phyloP scores from a whole-genome alignment of 1,140 invertebrate species.

The Zaprionus ghesquierei region DNA sequence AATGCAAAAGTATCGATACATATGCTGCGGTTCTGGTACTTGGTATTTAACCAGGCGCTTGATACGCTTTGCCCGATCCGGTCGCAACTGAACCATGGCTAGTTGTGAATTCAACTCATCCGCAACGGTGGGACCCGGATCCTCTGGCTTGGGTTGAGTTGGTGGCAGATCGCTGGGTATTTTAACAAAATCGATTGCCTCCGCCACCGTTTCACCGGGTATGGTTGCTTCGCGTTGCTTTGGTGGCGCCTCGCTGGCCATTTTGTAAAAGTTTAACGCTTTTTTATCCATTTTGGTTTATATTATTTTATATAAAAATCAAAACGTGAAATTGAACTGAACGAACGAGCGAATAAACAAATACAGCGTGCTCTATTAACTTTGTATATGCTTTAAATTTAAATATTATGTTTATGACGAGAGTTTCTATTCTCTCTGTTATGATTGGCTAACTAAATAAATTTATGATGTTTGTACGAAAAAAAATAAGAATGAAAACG shows the following conservation, averaged over 20 bases:
- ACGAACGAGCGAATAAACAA: neutral
- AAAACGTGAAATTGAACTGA: neutral
- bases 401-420: neutral
- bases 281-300: constrained; percentile 48
- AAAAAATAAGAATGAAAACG: too few relatives aligned
- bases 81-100: constrained; percentile 58
- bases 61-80: constrained; percentile 53
- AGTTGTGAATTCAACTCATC: constrained; percentile 66
- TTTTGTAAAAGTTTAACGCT: constrained; percentile 44
- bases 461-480: neutral
- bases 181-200: constrained; percentile 46
- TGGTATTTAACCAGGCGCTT: constrained; percentile 56
- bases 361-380: neutral
- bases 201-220: constrained; percentile 36
- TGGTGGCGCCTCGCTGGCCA: constrained; percentile 38
- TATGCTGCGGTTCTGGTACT: constrained; percentile 35
- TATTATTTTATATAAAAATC: neutral
- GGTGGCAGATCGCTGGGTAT: constrained; percentile 13
- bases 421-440: neutral
- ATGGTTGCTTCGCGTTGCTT: constrained; percentile 27
- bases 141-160: neutral
- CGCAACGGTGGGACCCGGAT: constrained; percentile 47
- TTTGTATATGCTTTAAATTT: neutral
- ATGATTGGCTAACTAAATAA: neutral
- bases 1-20: constrained; percentile 64